Evolutionary conservation across 2,888 invertebrate species (phyloP).

Genomic region (Conomelus anceps): DNA sequence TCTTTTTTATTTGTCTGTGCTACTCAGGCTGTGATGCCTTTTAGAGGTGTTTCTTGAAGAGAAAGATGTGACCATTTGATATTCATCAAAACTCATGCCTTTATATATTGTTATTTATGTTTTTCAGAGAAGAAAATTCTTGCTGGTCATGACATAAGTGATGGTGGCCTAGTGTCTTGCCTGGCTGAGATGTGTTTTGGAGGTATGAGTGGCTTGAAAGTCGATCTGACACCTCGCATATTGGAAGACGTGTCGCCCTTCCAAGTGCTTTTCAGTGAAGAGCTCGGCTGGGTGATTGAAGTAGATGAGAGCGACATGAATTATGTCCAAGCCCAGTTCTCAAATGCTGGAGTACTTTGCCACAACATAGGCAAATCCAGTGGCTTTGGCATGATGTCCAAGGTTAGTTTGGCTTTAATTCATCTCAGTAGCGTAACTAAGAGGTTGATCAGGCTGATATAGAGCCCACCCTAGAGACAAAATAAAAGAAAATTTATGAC

Average conservation of each 20-base stretch:
- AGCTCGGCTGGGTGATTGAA: slow-evolving; percentile 80
- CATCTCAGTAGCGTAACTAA: too few relatives aligned
- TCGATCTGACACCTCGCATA: slow-evolving; percentile 49
- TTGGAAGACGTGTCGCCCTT: slow-evolving; percentile 42
- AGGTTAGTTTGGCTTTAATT: slow-evolving; percentile 42
- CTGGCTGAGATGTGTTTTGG: slow-evolving; percentile 94
- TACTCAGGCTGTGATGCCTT: neutral
- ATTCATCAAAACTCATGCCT: neutral
- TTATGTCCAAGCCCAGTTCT: slow-evolving; percentile 55
- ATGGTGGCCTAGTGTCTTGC: slow-evolving; percentile 88
- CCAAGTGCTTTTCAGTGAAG: slow-evolving; percentile 74
- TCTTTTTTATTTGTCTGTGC: too few relatives aligned
- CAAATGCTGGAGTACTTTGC: slow-evolving; percentile 54
- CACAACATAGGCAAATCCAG: slow-evolving; percentile 60
- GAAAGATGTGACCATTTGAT: neutral
- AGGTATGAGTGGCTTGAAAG: slow-evolving; percentile 71
- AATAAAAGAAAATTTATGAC: too few relatives aligned
- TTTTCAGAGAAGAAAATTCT: slow-evolving; percentile 57
- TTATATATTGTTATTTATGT: slow-evolving; percentile 18
- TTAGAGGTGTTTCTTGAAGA: neutral
- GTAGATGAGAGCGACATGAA: slow-evolving; percentile 50
- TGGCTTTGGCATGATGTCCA: slow-evolving; percentile 60
- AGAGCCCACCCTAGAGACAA: too few relatives aligned
- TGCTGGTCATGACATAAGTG: slow-evolving; percentile 93
- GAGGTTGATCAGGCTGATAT: too few relatives aligned